Evolutionary conservation across 2,113 vertebrate genomes (phyloP), one percentile per base, ranked within the genome.

Genomic region (Halichoerus grypus): DNA sequence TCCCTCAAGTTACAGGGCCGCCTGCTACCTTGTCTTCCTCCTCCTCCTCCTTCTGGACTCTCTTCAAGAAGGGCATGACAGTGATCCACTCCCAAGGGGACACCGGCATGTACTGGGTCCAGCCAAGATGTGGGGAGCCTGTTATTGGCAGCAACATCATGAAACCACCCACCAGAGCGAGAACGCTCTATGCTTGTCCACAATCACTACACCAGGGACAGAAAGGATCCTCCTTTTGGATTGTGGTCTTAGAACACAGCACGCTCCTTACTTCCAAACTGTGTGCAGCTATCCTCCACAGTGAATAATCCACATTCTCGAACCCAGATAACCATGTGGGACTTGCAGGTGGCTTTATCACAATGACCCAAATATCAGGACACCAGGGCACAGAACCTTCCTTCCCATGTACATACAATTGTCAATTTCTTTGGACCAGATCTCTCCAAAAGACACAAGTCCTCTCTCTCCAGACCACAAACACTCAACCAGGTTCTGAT

Each of bases 361-460:
- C 13, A 7, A 8, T 26, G 15, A 61, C n/a, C 36, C 7, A 15
- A 53, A 9, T 3, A 79, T 42, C 26, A 49, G 77, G n/a, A 71
- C 0, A 19, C 22, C 1, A 2, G 26, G 28, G 59, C 49, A 46
- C 0, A 0, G 21, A 46, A n/a, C 31, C 39, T 36, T 28, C 69
- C 91, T 79, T 83, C 6, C 33, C 51, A 2, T 2, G 0, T 1
- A 90, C 39, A 12, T 24, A 74, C 21, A 46, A 14, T 26, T 8
- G 2, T 69, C 61, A 26, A 36, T 84, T 31, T 79, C 69, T 86
- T 57, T 72, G 31, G 6, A 91, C 42, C 1, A 1, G 14, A 3
- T 14, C 28, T 26, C 12, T 63, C 28, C 42, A 42, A 83, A 63
- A 65, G 74, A 46, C 13, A 7, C 16, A 87, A 22, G 39, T 61